These are phyloP conservation scores for Ethmia dodecea DNA, from an alignment of 2,888 invertebrate species.

Conservation along the genomic window DNA sequence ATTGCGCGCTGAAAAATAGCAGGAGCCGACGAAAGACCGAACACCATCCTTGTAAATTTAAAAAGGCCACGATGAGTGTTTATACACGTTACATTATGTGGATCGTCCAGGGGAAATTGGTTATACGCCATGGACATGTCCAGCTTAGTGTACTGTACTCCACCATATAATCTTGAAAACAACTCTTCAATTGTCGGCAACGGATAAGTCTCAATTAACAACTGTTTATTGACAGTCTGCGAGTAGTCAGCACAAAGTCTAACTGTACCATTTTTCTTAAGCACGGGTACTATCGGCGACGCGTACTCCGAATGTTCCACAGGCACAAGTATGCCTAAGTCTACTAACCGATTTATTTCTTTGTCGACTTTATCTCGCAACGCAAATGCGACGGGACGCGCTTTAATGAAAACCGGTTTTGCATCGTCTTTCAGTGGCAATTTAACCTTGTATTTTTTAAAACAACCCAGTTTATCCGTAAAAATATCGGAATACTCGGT, in stretches of 20 bases:
- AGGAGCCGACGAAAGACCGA: slow-evolving; percentile 11
- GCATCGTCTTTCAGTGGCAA: slow-evolving; percentile 11
- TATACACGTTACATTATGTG: slow-evolving; percentile 8
- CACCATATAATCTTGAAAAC: slow-evolving; percentile 9
- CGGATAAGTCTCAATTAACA: slow-evolving; percentile 9
- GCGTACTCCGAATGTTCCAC: slow-evolving; percentile 14
- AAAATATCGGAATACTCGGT: background rate
- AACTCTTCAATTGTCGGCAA: slow-evolving; percentile 11
- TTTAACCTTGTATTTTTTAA: slow-evolving; percentile 14
- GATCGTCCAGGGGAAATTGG: slow-evolving; percentile 11
- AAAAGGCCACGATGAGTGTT: slow-evolving; percentile 14
- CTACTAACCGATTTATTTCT: slow-evolving; percentile 18
- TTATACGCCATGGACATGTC: slow-evolving; percentile 10
- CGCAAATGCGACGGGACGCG: slow-evolving; percentile 20
- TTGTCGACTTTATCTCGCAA: slow-evolving; percentile 15
- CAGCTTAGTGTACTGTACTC: slow-evolving; percentile 10
- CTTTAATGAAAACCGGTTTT: slow-evolving; percentile 15
- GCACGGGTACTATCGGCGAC: background rate
- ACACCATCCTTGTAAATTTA: slow-evolving; percentile 11
- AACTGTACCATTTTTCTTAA: slow-evolving; percentile 2
- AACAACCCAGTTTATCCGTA: slow-evolving; percentile 7
- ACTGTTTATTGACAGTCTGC: slow-evolving; percentile 9
- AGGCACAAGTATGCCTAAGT: slow-evolving; percentile 18
- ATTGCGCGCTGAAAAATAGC: slow-evolving; percentile 15
- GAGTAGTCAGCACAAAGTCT: slow-evolving; percentile 7